Evolutionary conservation across 2,797 vertebrate genomes (phyloP).

Genomic region (Chromobotia macracanthus): DNA sequence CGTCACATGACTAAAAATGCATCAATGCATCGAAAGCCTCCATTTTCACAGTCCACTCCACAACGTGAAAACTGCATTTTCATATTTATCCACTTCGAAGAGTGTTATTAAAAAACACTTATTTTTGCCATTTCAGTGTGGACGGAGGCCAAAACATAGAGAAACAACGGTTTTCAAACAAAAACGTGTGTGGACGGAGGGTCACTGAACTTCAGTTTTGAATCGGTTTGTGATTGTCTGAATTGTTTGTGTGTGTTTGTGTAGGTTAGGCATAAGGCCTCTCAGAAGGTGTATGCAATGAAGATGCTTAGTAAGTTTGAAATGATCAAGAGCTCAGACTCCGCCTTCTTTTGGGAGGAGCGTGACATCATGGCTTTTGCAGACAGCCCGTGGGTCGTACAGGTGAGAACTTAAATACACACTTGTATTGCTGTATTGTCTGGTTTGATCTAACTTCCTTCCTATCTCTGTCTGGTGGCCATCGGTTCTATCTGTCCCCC

Average conservation of each 20-base stretch:
- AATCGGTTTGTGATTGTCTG: too few species aligned
- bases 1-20: too few species aligned
- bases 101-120: too few species aligned
- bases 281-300: slow-evolving; percentile 98
- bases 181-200: too few species aligned
- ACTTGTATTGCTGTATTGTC: background rate
- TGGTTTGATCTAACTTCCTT: background rate
- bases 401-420: slow-evolving; percentile 76
- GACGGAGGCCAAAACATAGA: too few species aligned
- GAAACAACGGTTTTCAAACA: too few species aligned
- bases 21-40: too few species aligned
- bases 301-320: slow-evolving; percentile 99
- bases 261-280: slow-evolving; percentile 91
- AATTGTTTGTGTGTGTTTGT: slow-evolving; percentile 9
- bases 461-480: background rate
- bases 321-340: slow-evolving; percentile 99
- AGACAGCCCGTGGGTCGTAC: slow-evolving; percentile 98
- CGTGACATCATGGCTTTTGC: slow-evolving; percentile 99
- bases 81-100: too few species aligned
- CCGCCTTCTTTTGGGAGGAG: slow-evolving; percentile 99
- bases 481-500: slow-evolving; percentile 18
- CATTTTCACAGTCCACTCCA: too few species aligned
- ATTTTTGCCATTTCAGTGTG: too few species aligned
- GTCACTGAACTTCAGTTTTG: too few species aligned
- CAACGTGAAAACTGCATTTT: too few species aligned